A percentile compares a stretch with the other conserved stretches of the same genome.
Evolutionary conservation across 2,888 invertebrate genomes (phyloP).

Genomic region (Watsonalla cultraria): DNA sequence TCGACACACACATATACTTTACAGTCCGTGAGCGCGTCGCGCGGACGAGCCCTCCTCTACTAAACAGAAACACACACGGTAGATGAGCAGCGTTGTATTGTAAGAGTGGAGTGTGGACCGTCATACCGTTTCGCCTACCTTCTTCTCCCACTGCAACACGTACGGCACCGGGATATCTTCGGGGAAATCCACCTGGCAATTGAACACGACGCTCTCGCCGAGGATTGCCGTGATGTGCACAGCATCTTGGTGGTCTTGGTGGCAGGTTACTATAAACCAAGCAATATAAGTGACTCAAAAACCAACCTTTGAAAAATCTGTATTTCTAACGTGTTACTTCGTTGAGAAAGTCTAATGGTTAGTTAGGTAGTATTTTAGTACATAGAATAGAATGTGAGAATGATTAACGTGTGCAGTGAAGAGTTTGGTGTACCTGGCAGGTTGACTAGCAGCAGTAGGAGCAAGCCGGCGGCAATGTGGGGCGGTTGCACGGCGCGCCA

Average conservation of each 20-base stretch:
- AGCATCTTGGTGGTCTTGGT: constrained; percentile 94
- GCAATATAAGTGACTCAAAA: neutral
- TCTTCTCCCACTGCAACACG: constrained; percentile 99
- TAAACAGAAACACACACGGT: constrained; percentile 79
- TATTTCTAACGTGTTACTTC: neutral
- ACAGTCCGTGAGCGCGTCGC: constrained; percentile 71
- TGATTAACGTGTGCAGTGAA: neutral
- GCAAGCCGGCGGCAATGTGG: constrained; percentile 81
- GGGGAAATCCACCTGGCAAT: constrained; percentile 98
- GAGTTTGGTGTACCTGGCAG: constrained; percentile 57
- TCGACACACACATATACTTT: constrained; percentile 67
- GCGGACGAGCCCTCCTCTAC: constrained; percentile 74
- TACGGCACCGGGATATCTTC: constrained; percentile 97
- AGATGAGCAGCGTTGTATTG: constrained; percentile 77
- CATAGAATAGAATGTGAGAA: too few species aligned
- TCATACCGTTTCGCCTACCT: constrained; percentile 98
- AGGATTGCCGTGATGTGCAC: constrained; percentile 98
- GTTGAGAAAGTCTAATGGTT: too few species aligned
- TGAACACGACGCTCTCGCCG: constrained; percentile 98
- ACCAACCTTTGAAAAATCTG: neutral
- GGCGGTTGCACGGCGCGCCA: constrained; percentile 91
- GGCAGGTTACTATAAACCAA: constrained; percentile 81
- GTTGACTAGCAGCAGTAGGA: constrained; percentile 74
- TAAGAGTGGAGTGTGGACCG: constrained; percentile 79
- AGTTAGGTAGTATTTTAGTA: too few species aligned